Percentiles rank a stretch among this genome's conserved stretches.
phyloP scores from a whole-genome alignment of 2,888 invertebrate species.

The Bellardia bayeri region DNA sequence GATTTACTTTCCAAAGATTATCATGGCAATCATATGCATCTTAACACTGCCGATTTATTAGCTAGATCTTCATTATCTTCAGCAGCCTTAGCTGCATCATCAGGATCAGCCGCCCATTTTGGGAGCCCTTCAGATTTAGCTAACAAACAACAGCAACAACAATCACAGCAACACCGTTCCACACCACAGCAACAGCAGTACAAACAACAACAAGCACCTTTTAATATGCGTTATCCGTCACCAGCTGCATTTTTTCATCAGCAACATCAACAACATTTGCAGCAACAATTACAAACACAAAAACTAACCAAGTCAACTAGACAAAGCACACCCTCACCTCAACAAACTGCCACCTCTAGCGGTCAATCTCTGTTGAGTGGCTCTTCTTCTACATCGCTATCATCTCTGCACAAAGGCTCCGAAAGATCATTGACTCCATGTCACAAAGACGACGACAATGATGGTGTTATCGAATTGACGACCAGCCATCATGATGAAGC shows the following conservation, averaged over 20 bases:
- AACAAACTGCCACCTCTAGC: slow-evolving; percentile 79
- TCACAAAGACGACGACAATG: slow-evolving; percentile 63
- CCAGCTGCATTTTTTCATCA: slow-evolving; percentile 75
- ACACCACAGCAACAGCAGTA: slow-evolving; percentile 69
- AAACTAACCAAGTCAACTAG: slow-evolving; percentile 76
- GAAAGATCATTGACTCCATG: slow-evolving; percentile 74
- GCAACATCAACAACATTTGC: slow-evolving; percentile 74
- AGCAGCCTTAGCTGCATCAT: slow-evolving; percentile 22
- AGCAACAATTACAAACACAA: slow-evolving; percentile 71
- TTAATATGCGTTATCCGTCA: slow-evolving; percentile 76
- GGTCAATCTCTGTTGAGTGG: slow-evolving; percentile 68
- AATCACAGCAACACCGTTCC: slow-evolving; percentile 74
- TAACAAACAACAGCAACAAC: slow-evolving; percentile 70
- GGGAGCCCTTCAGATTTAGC: slow-evolving; percentile 51
- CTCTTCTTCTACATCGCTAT: slow-evolving; percentile 40
- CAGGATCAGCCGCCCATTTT: slow-evolving; percentile 38
- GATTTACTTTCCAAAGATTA: slow-evolving; percentile 84
- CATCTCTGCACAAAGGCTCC: slow-evolving; percentile 68
- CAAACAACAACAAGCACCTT: slow-evolving; percentile 70
- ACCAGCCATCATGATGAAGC: slow-evolving; percentile 72
- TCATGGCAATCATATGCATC: slow-evolving; percentile 76
- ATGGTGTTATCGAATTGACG: slow-evolving; percentile 70
- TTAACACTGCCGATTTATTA: slow-evolving; percentile 74
- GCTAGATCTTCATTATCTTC: slow-evolving; percentile 76
- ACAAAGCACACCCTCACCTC: slow-evolving; percentile 80